phyloP scores from a whole-genome alignment of 2,888 invertebrate genomes.

The Drosophila tripunctata region DNA sequence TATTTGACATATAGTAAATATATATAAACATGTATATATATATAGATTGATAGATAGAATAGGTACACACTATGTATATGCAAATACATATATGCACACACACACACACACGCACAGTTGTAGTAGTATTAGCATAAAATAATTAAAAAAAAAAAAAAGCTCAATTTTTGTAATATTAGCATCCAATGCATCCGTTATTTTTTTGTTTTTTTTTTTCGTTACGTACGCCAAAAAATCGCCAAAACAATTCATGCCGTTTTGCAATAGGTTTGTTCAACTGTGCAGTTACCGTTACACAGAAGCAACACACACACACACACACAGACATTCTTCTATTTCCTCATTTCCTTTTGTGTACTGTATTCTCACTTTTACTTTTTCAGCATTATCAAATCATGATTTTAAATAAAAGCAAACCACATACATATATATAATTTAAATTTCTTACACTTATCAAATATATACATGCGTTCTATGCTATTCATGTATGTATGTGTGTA shows the following conservation, averaged over 20 bases:
- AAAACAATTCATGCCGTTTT: constrained; percentile 16
- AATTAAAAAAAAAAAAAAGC: constrained; percentile 51
- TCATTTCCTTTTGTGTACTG: background rate
- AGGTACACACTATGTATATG: no score
- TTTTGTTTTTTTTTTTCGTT: no score
- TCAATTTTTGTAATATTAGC: constrained; percentile 46
- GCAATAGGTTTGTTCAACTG: constrained; percentile 12
- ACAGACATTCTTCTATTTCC: background rate
- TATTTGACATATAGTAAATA: constrained; percentile 42
- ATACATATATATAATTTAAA: background rate
- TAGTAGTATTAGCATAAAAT: constrained; percentile 49
- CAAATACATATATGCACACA: constrained; percentile 10
- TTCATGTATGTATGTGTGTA: background rate
- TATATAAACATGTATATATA: constrained; percentile 17
- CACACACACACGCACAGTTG: constrained; percentile 44
- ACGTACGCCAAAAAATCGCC: constrained; percentile 1
- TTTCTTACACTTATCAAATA: constrained; percentile 4
- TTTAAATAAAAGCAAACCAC: no score
- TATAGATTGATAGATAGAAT: no score
- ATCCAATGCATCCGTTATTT: constrained; percentile 40
- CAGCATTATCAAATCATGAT: no score
- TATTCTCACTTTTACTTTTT: background rate
- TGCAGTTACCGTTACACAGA: constrained; percentile 5
- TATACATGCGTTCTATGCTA: no score
- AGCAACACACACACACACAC: constrained; percentile 1